Base-by-base conservation (phyloP, 2,888 invertebrate genomes). In the Stramonita haemastoma region DNA sequence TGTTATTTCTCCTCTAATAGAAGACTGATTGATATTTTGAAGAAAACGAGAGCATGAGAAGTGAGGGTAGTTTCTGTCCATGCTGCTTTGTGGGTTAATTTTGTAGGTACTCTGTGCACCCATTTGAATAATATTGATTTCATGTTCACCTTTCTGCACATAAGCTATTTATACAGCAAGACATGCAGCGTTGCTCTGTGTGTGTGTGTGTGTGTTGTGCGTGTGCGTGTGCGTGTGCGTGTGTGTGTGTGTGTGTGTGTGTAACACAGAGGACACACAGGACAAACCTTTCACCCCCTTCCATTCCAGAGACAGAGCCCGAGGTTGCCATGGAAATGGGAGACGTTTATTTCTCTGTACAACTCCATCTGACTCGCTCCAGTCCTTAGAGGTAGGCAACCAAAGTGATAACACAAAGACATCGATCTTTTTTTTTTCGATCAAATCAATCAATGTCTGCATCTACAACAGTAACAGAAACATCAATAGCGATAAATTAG, bases 331-430 rank as follows among this genome's bases (percentile, higher is more conserved):
- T 81, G 81, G 81, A 81, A 81, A 81, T 46, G 81, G 81, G 81
- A 81, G 81, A 81, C 36, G 81, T 81, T 81, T 81, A 81, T 81
- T 81, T 81, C 81, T 81, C 81, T 81, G 81, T 81, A 81, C 34
- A 81, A 34, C 81, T 77, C 32, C 36, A 11, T 36, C 81, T 81
- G 36, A 81, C 81, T 36, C 36, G 36, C 81, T 77, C 77, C n/a
- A 13, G n/a, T 19, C 22, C 81, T 36, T 22, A 81, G 81, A 81
- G 81, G 81, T 81, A 81, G n/a, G 81, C 81, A 81, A 81, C 81
- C 81, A 81, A 81, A 81, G 36, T 77, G 77, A 29, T 77, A 81
- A 81, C n/a, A 81, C 36, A 81, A 81, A 36, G 19, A 81, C 36
- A 19, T 22, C 26, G 36, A 81, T 36, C 81, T 6, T 19, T 81